These are phyloP conservation scores for Thereva nobilitata DNA, from an alignment of 2,888 invertebrate species.

Conservation along the genomic window DNA sequence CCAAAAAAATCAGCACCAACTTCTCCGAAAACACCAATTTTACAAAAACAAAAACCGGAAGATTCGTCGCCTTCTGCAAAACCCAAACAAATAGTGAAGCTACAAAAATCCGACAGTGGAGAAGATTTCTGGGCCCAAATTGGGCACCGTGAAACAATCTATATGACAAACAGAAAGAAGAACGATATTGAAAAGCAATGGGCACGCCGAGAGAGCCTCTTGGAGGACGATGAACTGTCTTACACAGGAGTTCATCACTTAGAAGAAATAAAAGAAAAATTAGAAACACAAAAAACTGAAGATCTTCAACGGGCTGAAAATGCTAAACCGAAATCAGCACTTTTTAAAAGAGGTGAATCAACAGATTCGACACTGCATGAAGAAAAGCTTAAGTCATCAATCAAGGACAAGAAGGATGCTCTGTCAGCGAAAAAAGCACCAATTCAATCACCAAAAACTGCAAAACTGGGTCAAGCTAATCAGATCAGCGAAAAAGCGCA, in stretches of 20 bases:
- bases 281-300: conserved; percentile 42
- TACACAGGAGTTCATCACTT: conserved; percentile 18
- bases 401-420: too few relatives aligned
- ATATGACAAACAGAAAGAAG: conserved; percentile 64
- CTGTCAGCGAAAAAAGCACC: too few relatives aligned
- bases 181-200: conserved; percentile 57
- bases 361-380: conserved; percentile 42
- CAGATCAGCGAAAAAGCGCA: too few relatives aligned
- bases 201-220: conserved; percentile 43
- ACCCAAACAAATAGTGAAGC: conserved; percentile 31
- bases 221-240: conserved; percentile 32
- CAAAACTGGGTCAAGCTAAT: too few relatives aligned
- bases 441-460: too few relatives aligned
- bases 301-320: conserved; percentile 44
- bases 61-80: too few relatives aligned
- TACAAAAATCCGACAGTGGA: conserved; percentile 54
- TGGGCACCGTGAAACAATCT: conserved; percentile 68
- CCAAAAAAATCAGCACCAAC: conserved; percentile 7
- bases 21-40: neutral
- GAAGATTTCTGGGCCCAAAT: conserved; percentile 70
- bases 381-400: neutral
- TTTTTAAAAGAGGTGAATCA: conserved; percentile 41
- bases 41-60: neutral
- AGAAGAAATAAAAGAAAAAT: conserved; percentile 44
- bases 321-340: conserved; percentile 36